Percentiles rank a stretch among this genome's conserved stretches.
These are phyloP conservation scores for Congeria kusceri DNA, from an alignment of 2,888 invertebrate genomes.

Conservation along the genomic window DNA sequence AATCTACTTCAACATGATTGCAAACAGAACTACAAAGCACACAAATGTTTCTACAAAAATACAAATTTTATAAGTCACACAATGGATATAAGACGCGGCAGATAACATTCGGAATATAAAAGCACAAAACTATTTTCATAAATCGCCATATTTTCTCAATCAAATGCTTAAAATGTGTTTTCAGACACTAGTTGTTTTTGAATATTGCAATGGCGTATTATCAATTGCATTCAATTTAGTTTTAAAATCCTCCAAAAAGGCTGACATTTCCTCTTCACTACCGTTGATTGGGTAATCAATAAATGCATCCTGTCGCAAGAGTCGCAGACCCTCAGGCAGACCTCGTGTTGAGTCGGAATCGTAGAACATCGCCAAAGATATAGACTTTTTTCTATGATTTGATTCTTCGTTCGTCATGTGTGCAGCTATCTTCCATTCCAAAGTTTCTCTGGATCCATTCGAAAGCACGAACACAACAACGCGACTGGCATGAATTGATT, in stretches of 20 bases:
- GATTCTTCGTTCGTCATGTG: slow-evolving; percentile 9
- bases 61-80: no score
- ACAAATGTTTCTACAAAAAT: no score
- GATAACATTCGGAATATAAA: no score
- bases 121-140: no score
- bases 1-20: no score
- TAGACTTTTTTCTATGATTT: not conserved
- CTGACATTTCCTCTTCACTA: not conserved
- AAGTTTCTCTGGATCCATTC: not conserved
- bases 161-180: no score
- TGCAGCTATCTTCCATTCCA: not conserved
- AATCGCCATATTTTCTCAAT: no score
- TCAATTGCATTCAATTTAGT: not conserved
- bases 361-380: not conserved
- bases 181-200: no score
- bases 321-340: not conserved
- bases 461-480: slow-evolving; percentile 12
- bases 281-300: not conserved
- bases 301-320: not conserved
- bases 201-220: not conserved
- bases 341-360: not conserved
- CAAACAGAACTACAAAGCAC: no score
- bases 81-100: no score
- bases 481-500: slow-evolving; percentile 1
- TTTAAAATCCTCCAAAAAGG: not conserved